phyloP scores from a whole-genome alignment of 2,888 invertebrate genomes.

The Euzophera pinguis region DNA sequence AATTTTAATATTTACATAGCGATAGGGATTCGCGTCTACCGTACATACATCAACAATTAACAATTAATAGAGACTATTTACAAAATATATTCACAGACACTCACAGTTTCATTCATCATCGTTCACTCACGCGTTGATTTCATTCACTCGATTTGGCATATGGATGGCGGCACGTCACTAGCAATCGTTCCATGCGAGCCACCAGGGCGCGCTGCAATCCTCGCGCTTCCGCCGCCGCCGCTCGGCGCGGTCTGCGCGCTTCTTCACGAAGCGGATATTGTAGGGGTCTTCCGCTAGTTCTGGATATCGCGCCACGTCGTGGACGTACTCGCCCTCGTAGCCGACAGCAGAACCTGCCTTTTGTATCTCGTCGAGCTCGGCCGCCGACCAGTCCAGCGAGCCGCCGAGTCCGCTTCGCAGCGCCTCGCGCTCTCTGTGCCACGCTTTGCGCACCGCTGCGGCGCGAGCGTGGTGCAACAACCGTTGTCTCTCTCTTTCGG shows the following conservation, averaged over 20 bases:
- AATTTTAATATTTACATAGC: slow-evolving; percentile 78
- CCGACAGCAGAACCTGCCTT: slow-evolving; percentile 90
- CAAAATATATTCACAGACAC: slow-evolving; percentile 73
- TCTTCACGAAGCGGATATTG: slow-evolving; percentile 94
- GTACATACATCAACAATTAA: slow-evolving; percentile 80
- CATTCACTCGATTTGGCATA: slow-evolving; percentile 77
- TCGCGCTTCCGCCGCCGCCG: slow-evolving; percentile 86
- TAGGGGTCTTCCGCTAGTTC: slow-evolving; percentile 97
- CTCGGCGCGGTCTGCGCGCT: slow-evolving; percentile 85
- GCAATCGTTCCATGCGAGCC: slow-evolving; percentile 72
- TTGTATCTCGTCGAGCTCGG: slow-evolving; percentile 93
- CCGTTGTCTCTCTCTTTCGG: slow-evolving; percentile 93
- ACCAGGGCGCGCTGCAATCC: slow-evolving; percentile 67
- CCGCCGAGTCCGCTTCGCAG: slow-evolving; percentile 88
- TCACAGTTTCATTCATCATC: slow-evolving; percentile 60
- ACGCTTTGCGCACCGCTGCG: slow-evolving; percentile 93
- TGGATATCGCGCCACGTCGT: slow-evolving; percentile 93
- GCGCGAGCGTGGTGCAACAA: slow-evolving; percentile 94
- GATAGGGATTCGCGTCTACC: slow-evolving; percentile 79
- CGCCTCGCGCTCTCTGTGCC: slow-evolving; percentile 94
- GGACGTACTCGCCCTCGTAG: slow-evolving; percentile 95
- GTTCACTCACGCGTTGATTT: slow-evolving; percentile 50
- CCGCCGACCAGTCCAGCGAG: slow-evolving; percentile 90
- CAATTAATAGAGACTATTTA: slow-evolving; percentile 80
- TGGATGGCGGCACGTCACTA: slow-evolving; percentile 74